phyloP scores from a whole-genome alignment of 2,888 invertebrate species.

The Formica aserva region DNA sequence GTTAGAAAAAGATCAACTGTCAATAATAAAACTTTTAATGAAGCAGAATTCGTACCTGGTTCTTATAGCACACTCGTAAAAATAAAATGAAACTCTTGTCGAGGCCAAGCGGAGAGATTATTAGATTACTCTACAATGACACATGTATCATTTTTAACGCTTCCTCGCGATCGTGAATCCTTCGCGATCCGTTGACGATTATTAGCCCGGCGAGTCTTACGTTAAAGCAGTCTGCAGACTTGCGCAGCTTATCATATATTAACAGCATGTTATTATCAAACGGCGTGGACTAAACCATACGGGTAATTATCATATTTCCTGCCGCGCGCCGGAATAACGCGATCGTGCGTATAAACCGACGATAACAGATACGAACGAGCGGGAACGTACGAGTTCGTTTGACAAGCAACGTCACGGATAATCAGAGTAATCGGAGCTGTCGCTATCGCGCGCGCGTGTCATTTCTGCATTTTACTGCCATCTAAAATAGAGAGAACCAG shows the following conservation, averaged over 20 bases:
- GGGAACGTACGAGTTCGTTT: background rate
- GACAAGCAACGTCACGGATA: background rate
- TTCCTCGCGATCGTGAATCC: conserved; percentile 35
- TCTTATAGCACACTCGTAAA: conserved; percentile 1
- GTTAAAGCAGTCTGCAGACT: conserved; percentile 57
- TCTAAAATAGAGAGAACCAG: background rate
- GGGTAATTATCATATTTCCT: conserved; percentile 82
- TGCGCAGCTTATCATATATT: conserved; percentile 77
- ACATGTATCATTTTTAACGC: conserved; percentile 58
- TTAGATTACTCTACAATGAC: conserved; percentile 59
- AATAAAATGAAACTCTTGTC: conserved; percentile 9
- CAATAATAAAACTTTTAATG: background rate
- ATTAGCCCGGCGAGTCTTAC: conserved; percentile 51
- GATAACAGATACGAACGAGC: background rate
- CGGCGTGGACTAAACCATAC: conserved; percentile 72
- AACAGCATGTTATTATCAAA: conserved; percentile 78
- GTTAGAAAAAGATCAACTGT: background rate
- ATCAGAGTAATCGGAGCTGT: background rate
- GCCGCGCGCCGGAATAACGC: conserved; percentile 59
- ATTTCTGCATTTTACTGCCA: background rate
- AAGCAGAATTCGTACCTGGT: conserved; percentile 51
- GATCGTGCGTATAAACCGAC: conserved; percentile 59
- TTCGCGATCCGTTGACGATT: conserved; percentile 49
- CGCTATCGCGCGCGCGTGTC: background rate
- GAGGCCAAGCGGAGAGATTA: background rate